Evolutionary conservation across 2,888 invertebrate species (phyloP), one percentile per base, ranked within the genome.

Genomic region (Callosobruchus maculatus): DNA sequence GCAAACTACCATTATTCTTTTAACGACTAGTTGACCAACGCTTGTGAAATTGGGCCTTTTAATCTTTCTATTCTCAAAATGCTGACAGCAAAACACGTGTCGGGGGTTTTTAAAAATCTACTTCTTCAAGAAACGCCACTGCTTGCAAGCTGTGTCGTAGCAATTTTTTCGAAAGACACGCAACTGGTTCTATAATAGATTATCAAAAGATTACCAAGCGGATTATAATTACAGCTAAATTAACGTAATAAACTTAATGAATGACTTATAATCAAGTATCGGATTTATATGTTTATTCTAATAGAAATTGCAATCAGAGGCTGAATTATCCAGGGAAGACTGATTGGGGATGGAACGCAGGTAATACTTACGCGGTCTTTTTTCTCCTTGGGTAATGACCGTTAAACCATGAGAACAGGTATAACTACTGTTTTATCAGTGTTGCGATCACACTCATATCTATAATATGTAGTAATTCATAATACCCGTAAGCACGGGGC

Each of bases 351-450:
- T 49, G 49, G 49, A 49, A 49, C 49, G 49, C 49, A 49, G 49
- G 26, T 26, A 26, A 26, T 26, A 66, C 67, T 73, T 31, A 70
- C 21, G 68, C 67, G 67, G 71, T 71, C 71, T 67, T 73, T 73
- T 71, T 67, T 71, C 67, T 70, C 30, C 70, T 73, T 71, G 30
- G 22, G 69, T 67, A 31, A 73, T 70, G 70, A 70, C 66, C 67
- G 73, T 71, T 73, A 31, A 21, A 18, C 66, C 31, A 67, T 70
- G 21, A 22, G 68, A 49, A 49, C 49, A 13, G 49, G 49, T 49
- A 7, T 49, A 49, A 49, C 49, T 49, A 49, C 49, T 18, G 49
- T 13, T 49, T 49, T 49, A 49, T 49, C 49, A 49, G 49, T 49
- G 49, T 49, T 7, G 3, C 7, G 49, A 49, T 49, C 49, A 13